Evolutionary conservation across 2,797 vertebrate species (phyloP).

Genomic region (Bufotes viridis): DNA sequence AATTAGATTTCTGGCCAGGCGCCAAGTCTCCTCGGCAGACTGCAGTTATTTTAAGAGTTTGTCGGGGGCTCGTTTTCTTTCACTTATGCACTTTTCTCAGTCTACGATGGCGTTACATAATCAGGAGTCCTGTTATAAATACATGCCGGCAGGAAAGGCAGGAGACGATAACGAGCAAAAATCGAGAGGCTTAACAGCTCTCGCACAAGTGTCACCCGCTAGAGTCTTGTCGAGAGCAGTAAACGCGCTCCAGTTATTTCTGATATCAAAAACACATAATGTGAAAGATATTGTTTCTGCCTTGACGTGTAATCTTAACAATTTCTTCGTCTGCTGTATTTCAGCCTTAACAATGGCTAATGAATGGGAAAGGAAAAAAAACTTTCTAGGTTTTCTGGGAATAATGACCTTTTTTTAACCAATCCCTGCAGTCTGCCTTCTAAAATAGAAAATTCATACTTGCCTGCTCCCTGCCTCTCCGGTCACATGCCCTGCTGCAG

Average conservation of each 20-base stretch:
- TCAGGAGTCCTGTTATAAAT: constrained; percentile 16
- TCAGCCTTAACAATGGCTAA: not conserved
- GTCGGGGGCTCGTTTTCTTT: not conserved
- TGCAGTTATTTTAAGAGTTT: not conserved
- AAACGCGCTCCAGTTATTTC: not conserved
- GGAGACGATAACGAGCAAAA: not conserved
- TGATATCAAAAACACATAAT: not conserved
- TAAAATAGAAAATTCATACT: too few relatives aligned
- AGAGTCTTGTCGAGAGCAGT: constrained; percentile 5
- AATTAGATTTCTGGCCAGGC: constrained; percentile 16
- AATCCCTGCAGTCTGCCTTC: too few relatives aligned
- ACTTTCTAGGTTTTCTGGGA: too few relatives aligned
- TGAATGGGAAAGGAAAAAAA: not conserved
- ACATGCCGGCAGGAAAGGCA: constrained; percentile 1
- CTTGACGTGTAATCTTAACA: constrained; percentile 3
- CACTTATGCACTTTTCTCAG: not conserved
- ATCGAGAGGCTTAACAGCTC: not conserved
- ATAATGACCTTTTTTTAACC: too few relatives aligned
- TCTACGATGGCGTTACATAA: not conserved
- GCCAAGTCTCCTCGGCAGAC: not conserved
- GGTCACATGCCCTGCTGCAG: too few relatives aligned
- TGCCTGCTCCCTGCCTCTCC: too few relatives aligned
- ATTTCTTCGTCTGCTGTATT: not conserved
- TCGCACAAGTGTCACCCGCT: not conserved
- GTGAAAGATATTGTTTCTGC: not conserved